Evolutionary conservation across 2,888 invertebrate genomes (phyloP).

Genomic region (Subacronicta megacephala): DNA sequence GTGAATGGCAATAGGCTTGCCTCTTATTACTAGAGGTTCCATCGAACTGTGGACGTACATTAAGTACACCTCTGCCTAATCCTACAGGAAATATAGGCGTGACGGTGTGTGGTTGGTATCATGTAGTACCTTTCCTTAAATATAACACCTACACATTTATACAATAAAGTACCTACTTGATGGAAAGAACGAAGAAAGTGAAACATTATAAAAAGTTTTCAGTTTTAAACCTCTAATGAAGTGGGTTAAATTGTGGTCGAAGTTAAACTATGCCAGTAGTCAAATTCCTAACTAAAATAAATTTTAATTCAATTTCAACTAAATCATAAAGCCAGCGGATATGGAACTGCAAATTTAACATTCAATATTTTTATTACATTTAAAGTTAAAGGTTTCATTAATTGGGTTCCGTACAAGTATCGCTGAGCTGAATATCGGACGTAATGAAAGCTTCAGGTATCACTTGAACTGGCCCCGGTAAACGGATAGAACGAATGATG

Average conservation of each 20-base stretch:
- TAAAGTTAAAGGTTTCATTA: slow-evolving; percentile 38
- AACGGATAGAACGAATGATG: slow-evolving; percentile 33
- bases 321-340: not conserved
- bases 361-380: slow-evolving; percentile 40
- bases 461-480: slow-evolving; percentile 35
- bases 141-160: no score
- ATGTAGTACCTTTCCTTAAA: no score
- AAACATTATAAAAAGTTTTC: no score
- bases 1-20: no score
- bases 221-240: not conserved
- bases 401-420: slow-evolving; percentile 32
- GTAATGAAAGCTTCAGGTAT: slow-evolving; percentile 43
- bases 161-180: no score
- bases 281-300: not conserved
- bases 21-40: no score
- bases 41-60: no score
- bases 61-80: no score
- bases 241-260: not conserved
- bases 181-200: no score
- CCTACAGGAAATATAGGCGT: no score
- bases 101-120: no score
- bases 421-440: slow-evolving; percentile 20
- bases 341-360: slow-evolving; percentile 36
- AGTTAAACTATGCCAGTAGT: not conserved
- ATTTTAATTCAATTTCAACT: not conserved